These are phyloP conservation scores for Xiphias gladius DNA, from an alignment of 2,113 vertebrate species.

Conservation along the genomic window DNA sequence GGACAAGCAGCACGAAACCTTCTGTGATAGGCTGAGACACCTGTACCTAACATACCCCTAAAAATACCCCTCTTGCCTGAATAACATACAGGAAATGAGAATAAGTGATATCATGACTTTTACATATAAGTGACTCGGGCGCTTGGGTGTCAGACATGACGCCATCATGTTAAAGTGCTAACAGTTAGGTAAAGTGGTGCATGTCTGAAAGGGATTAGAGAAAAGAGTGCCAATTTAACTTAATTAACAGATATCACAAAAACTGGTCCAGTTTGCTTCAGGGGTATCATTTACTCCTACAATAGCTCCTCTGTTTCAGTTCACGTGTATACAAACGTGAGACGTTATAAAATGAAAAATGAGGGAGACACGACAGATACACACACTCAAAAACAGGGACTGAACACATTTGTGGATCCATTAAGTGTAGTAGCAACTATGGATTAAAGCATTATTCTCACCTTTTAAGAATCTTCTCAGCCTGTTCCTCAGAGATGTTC, in stretches of 20 bases:
- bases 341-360: neutral
- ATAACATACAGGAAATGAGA: neutral
- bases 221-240: too few relatives aligned
- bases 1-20: neutral
- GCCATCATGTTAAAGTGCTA: too few relatives aligned
- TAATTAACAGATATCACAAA: neutral
- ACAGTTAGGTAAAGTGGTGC: too few relatives aligned
- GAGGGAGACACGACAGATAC: neutral
- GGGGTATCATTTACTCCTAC: neutral
- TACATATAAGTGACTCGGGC: too few relatives aligned
- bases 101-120: too few relatives aligned
- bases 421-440: neutral
- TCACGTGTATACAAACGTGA: neutral
- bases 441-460: slow-evolving; percentile 65
- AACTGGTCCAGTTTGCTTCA: neutral
- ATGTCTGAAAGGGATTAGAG: too few relatives aligned
- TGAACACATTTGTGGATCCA: neutral
- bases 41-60: too few relatives aligned
- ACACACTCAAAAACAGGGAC: neutral
- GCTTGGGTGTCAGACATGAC: too few relatives aligned
- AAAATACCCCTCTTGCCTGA: neutral
- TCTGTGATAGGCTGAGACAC: too few relatives aligned
- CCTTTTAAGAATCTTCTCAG: slow-evolving; percentile 96
- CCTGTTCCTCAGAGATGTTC: slow-evolving; percentile 96
- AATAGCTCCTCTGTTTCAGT: neutral